These are phyloP conservation scores for Pollicipes pollicipes DNA, from an alignment of 1,140 invertebrate genomes.

Conservation along the genomic window DNA sequence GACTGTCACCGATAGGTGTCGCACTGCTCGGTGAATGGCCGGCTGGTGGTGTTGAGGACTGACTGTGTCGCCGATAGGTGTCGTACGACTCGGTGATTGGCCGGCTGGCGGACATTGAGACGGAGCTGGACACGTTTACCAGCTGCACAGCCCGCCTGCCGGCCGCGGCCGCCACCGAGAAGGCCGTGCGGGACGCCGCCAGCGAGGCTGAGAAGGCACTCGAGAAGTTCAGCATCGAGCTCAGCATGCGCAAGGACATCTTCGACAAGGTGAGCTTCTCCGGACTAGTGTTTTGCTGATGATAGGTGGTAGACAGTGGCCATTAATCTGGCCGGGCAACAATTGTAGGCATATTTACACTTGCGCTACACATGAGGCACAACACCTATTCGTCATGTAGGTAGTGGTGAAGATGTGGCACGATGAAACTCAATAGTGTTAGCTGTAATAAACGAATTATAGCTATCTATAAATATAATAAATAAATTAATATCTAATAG, in stretches of 20 bases:
- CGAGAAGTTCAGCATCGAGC: slow-evolving; percentile 34
- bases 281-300: too few species aligned
- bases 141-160: slow-evolving; percentile 32
- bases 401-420: too few species aligned
- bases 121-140: slow-evolving; percentile 27
- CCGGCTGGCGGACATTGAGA: background rate
- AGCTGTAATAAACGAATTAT: too few species aligned
- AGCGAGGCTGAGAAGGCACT: slow-evolving; percentile 30
- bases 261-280: slow-evolving; percentile 24
- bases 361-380: too few species aligned
- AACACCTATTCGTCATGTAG: too few species aligned
- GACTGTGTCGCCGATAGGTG: background rate
- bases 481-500: too few species aligned
- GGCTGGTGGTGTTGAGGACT: background rate
- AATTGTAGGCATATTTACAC: too few species aligned
- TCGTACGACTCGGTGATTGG: background rate
- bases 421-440: too few species aligned
- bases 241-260: slow-evolving; percentile 36
- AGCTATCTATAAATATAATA: too few species aligned
- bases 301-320: too few species aligned
- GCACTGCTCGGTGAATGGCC: background rate
- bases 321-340: too few species aligned
- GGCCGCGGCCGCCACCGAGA: slow-evolving; percentile 26
- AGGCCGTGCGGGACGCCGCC: slow-evolving; percentile 31
- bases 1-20: background rate